These are phyloP conservation scores for Drosophila malerkotliana DNA, from an alignment of 1,140 invertebrate species.

Conservation along the genomic window DNA sequence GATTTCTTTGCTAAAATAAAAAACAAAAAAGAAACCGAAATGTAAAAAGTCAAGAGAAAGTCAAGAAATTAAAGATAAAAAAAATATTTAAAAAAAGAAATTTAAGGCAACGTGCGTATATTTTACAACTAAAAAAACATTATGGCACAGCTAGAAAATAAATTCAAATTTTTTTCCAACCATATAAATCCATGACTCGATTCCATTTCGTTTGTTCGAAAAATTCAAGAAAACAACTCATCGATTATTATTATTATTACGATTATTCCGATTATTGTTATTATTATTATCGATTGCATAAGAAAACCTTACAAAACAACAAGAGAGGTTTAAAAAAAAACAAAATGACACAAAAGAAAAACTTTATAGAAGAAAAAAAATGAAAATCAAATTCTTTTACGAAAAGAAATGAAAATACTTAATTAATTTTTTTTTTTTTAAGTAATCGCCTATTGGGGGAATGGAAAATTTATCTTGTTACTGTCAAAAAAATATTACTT, in stretches of 20 bases:
- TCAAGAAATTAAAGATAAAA: constrained; percentile 16
- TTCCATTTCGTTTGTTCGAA: constrained; percentile 26
- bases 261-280: constrained; percentile 47
- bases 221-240: constrained; percentile 13
- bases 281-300: constrained; percentile 30
- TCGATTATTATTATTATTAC: constrained; percentile 41
- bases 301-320: not conserved
- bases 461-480: constrained; percentile 77
- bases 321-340: constrained; percentile 4
- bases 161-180: constrained; percentile 16
- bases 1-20: constrained; percentile 56
- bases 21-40: constrained; percentile 54
- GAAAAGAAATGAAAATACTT: constrained; percentile 25
- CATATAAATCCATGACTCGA: constrained; percentile 35
- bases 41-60: constrained; percentile 43
- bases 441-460: constrained; percentile 31
- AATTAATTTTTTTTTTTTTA: constrained; percentile 46
- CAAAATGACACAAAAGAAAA: not conserved
- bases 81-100: constrained; percentile 12
- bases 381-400: constrained; percentile 58
- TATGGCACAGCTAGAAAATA: constrained; percentile 23
- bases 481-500: constrained; percentile 79
- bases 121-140: constrained; percentile 28
- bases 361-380: constrained; percentile 34
- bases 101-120: constrained; percentile 37